Conservation (phyloP, 2,888 invertebrate species). For the Cryptophagus acutangulus region DNA sequence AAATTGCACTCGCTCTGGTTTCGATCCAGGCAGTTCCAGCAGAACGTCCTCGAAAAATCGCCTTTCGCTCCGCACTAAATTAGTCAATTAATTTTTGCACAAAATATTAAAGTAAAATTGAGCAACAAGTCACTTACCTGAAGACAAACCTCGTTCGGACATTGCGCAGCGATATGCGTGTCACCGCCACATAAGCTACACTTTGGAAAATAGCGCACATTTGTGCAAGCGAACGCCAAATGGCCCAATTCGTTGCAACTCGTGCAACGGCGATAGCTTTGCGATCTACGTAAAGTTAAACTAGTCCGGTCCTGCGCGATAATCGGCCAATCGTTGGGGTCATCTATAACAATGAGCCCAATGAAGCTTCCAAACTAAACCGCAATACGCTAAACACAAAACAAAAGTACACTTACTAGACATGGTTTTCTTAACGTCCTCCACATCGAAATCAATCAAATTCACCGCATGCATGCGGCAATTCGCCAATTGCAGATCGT, state of each 20-base stretch:
- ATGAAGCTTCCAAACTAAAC: too few relatives aligned
- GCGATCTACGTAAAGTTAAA: constrained; percentile 6
- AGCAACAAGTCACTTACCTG: too few relatives aligned
- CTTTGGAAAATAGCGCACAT: constrained; percentile 45
- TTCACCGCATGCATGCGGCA: constrained; percentile 10
- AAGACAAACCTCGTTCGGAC: constrained; percentile 65
- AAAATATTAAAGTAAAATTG: too few relatives aligned
- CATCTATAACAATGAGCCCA: too few relatives aligned
- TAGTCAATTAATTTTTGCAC: constrained; percentile 3
- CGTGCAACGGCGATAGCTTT: constrained; percentile 55
- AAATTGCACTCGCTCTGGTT: constrained; percentile 51
- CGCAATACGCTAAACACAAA: background rate
- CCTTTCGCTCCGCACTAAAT: constrained; percentile 65
- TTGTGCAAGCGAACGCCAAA: constrained; percentile 54
- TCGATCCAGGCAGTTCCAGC: constrained; percentile 58
- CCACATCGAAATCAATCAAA: constrained; percentile 50
- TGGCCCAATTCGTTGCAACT: constrained; percentile 65
- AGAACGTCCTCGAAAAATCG: constrained; percentile 54
- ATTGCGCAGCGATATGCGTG: constrained; percentile 62
- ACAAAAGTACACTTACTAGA: constrained; percentile 50
- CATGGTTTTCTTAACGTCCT: constrained; percentile 58
- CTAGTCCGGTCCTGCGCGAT: background rate
- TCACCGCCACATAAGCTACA: constrained; percentile 65
- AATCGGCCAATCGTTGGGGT: background rate
- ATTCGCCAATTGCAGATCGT: constrained; percentile 26